Evolutionary conservation across 2,113 vertebrate species (phyloP), one percentile per base, ranked within the genome.

Genomic region (Callithrix jacchus): DNA sequence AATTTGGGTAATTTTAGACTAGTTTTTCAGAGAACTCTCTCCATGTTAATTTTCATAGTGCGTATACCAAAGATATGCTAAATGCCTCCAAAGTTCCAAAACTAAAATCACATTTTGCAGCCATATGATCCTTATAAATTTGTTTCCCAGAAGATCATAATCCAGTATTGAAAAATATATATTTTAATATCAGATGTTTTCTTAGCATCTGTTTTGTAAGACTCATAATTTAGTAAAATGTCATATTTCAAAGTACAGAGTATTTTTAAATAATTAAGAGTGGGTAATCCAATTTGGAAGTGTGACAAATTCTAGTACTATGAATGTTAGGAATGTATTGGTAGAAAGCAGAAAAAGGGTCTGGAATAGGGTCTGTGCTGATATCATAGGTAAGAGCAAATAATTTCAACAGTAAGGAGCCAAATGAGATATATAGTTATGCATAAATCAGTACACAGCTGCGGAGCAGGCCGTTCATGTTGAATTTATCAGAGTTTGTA

Each of bases 101-200:
- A 86, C 79, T 96, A 86, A 98, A 98, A 97, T 84, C 98, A 98
- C 97, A 98, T 98, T 98, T 97, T 98, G 97, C 49, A 96, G 94
- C 96, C 98, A 98, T 98, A 98, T 98, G 98, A 98, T 93, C 47
- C 71, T 81, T 88, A 98, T 97, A 98, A 98, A 97, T 95, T 97
- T 0, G 0, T 91, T 98, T 98, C 97, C 98, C 97, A 95, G 97
- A 97, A 98, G 97, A 97, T 73, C 97, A 93, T 94, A 96, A 94
- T 95, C 88, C 97, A 92, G 83, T 94, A 96, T 93, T 98, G 94
- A 98, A 93, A 93, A 97, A 91, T 92, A 84, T 90, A 16, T 97
- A 96, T 97, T 98, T 98, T 97, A 98, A 97, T 98, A 97, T 98
- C 97, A 98, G 94, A 97, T 98, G 89, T 97, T 98, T 98, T 98